Conservation (phyloP, 64 coral and sea anemone species). For the Porites australiensis region DNA sequence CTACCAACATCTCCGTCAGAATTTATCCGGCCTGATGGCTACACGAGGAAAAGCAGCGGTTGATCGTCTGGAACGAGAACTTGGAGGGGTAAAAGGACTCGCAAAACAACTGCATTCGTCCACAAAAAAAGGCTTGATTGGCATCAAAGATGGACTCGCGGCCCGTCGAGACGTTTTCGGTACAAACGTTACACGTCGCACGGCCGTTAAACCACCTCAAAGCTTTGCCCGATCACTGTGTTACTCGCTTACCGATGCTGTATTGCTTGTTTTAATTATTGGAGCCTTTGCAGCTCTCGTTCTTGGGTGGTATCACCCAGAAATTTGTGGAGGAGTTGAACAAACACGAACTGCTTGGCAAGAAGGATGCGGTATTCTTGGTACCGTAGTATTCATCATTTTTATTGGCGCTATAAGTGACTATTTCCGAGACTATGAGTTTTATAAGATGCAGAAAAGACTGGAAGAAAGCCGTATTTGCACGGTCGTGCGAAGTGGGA, state of each 20-base stretch:
- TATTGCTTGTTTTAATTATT: constrained; percentile 68
- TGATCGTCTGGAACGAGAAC: constrained; percentile 52
- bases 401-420: constrained; percentile 78
- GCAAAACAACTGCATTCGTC: constrained; percentile 72
- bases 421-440: constrained; percentile 64
- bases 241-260: constrained; percentile 68
- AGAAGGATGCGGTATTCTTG: constrained; percentile 80
- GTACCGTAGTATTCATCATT: constrained; percentile 75
- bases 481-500: constrained; percentile 73
- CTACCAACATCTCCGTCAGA: constrained; percentile 10
- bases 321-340: constrained; percentile 65
- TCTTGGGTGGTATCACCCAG: constrained; percentile 68
- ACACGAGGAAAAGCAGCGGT: constrained; percentile 38
- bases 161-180: constrained; percentile 56
- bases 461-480: constrained; percentile 69
- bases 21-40: constrained; percentile 50
- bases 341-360: constrained; percentile 73
- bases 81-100: constrained; percentile 65
- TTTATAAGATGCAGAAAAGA: constrained; percentile 66
- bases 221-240: constrained; percentile 58
- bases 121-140: constrained; percentile 81
- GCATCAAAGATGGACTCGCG: constrained; percentile 54
- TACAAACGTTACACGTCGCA: constrained; percentile 20
- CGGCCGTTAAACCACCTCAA: constrained; percentile 39
- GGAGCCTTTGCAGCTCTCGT: constrained; percentile 52